Conservation (phyloP, 2,797 vertebrate genomes). For the Xenopus petersii region DNA sequence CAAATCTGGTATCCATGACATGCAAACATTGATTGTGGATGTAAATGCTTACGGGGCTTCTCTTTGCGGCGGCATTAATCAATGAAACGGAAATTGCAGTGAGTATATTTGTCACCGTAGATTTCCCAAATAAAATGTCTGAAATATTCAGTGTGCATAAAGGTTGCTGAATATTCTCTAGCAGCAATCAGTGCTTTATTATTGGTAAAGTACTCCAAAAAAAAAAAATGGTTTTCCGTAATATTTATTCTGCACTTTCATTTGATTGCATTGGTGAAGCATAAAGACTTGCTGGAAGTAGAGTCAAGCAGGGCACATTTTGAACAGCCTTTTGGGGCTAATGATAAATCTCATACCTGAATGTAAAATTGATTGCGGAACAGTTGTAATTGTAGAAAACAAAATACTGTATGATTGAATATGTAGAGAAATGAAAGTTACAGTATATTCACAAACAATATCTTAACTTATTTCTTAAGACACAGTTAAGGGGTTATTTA, state of each 20-base stretch:
- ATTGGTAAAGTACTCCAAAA: not conserved
- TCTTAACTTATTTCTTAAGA: no score
- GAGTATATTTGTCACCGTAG: constrained; percentile 41
- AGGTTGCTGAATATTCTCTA: constrained; percentile 1
- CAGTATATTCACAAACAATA: no score
- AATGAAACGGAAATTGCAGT: constrained; percentile 46
- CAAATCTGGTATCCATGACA: constrained; percentile 32
- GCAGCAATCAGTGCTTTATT: constrained; percentile 4
- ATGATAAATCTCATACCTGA: not conserved
- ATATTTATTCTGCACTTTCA: not conserved
- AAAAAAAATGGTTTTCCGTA: not conserved
- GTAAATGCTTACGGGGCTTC: constrained; percentile 45
- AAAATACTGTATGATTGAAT: no score
- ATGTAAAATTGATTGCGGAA: no score
- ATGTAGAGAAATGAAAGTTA: no score
- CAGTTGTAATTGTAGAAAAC: no score
- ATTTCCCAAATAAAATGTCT: constrained; percentile 49
- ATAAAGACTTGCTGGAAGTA: not conserved
- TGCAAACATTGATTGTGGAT: constrained; percentile 44
- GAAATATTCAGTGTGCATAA: constrained; percentile 11
- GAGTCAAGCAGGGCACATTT: not conserved
- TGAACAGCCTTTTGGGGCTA: constrained; percentile 12
- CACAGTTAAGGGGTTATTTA: no score
- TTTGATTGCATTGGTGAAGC: constrained; percentile 4
- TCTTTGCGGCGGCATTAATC: constrained; percentile 49